Evolutionary conservation across 2,888 invertebrate genomes (phyloP), one percentile per base, ranked within the genome.

Genomic region (Nemotelus nigrinus): DNA sequence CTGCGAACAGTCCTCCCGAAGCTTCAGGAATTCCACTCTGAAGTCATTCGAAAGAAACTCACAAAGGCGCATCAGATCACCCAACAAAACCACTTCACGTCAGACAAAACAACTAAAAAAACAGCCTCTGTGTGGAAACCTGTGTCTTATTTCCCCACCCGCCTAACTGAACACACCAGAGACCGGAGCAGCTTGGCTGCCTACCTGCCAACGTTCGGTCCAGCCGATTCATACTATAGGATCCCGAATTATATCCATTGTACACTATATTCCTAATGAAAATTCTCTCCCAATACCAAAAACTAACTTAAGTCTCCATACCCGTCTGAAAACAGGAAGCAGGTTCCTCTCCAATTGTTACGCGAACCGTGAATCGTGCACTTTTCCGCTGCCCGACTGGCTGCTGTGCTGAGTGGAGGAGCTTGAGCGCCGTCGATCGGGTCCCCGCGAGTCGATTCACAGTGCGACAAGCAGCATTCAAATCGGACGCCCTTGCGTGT

Each of bases 281-380:
- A 65, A 47, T 39, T 43, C 43, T 43, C 39, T 43, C 47, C 65
- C n/a, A 65, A 65, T 44, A 3, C 25, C 25, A 25, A 25, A 25
- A 25, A 25, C 25, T 25, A 25, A 25, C 25, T 25, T 25, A 25
- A 25, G 50, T 3, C 44, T 65, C 47, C 65, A 65, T 65, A 65
- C 65, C 65, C 44, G 65, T 65, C 65, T 65, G 65, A 65, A 57
- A 65, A 65, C 70, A 70, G 70, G 70, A 70, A 53, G 70, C 70
- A 55, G 70, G 67, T 67, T 67, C 25, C 25, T 25, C 25, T 25
- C 67, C 63, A 63, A 63, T 63, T 48, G 48, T 48, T 67, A 10
- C 47, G 47, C 3, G n/a, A 44, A 43, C 64, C 43, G 64, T 64
- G 53, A 47, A 3, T 47, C 48, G 47, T 70, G 70, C 67, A 55